Evolutionary conservation across 2,113 vertebrate species (phyloP).

Genomic region (Azemiops feae): DNA sequence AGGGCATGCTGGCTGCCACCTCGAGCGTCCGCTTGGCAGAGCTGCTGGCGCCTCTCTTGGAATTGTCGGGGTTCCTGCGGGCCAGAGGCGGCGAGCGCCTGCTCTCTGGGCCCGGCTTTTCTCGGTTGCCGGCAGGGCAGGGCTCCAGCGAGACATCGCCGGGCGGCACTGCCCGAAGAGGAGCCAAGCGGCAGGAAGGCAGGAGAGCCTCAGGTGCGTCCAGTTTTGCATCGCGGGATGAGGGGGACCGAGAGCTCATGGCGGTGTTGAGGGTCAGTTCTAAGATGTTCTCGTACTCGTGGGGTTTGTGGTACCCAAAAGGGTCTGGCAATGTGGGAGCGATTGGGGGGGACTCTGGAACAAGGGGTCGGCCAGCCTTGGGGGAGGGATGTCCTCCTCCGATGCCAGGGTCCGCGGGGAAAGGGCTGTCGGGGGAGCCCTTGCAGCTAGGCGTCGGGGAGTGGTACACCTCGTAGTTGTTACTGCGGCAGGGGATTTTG

Average conservation of each 20-base stretch:
- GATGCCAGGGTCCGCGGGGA: conserved; percentile 41
- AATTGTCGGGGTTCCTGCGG: conserved; percentile 63
- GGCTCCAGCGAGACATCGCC: conserved; percentile 39
- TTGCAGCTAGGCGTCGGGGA: conserved; percentile 78
- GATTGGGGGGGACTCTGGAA: conserved; percentile 35
- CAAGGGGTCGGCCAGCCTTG: conserved; percentile 38
- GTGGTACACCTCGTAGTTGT: conserved; percentile 86
- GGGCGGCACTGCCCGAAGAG: not conserved
- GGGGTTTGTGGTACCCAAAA: conserved; percentile 38
- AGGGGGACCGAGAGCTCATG: conserved; percentile 60
- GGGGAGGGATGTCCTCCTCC: conserved; percentile 25
- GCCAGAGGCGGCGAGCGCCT: conserved; percentile 47
- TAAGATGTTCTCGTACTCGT: conserved; percentile 66
- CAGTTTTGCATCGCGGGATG: conserved; percentile 13
- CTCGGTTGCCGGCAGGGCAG: conserved; percentile 16
- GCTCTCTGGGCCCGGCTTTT: conserved; percentile 42
- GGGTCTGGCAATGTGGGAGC: conserved; percentile 48
- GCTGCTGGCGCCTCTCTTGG: conserved; percentile 79
- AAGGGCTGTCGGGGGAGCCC: conserved; percentile 53
- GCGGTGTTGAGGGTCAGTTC: conserved; percentile 58
- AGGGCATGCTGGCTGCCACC: conserved; percentile 17
- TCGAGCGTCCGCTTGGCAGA: conserved; percentile 59
- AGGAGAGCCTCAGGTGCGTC: conserved; percentile 18
- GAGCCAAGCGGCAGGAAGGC: conserved; percentile 16
- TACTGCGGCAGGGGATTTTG: conserved; percentile 87